phyloP scores from a whole-genome alignment of 2,888 invertebrate species.

The Ferdinandea cuprea region DNA sequence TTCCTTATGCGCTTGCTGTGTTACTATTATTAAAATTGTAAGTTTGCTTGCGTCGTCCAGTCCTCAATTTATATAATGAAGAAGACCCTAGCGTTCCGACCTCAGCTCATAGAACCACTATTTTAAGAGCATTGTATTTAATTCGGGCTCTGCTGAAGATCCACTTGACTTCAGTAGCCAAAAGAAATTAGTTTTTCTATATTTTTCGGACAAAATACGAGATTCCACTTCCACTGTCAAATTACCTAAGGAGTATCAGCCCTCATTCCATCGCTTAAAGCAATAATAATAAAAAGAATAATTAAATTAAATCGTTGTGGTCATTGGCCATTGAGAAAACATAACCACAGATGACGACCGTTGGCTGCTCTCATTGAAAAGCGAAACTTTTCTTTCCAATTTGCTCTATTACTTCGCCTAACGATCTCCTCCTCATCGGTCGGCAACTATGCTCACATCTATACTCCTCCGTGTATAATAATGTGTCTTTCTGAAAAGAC shows the following conservation, averaged over 20 bases:
- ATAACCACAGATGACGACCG: constrained; percentile 16
- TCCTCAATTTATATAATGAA: too few species aligned
- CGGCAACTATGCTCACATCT: background rate
- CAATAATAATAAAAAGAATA: constrained; percentile 53
- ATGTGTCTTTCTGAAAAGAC: constrained; percentile 23
- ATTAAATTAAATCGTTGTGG: constrained; percentile 47
- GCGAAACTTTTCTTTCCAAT: constrained; percentile 32
- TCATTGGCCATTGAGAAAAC: constrained; percentile 15
- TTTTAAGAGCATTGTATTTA: too few species aligned
- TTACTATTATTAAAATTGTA: too few species aligned
- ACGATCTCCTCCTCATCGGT: background rate
- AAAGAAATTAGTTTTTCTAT: too few species aligned
- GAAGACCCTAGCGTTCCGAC: too few species aligned
- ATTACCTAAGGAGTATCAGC: background rate
- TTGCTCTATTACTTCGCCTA: constrained; percentile 11
- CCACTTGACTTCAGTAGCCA: too few species aligned
- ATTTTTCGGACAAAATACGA: too few species aligned
- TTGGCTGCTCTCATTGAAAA: constrained; percentile 29
- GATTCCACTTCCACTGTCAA: too few species aligned
- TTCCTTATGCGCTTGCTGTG: too few species aligned
- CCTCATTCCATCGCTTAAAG: background rate
- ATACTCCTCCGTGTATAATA: constrained; percentile 25
- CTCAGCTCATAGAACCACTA: too few species aligned
- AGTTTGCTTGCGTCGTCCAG: too few species aligned
- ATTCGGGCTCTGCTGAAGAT: too few species aligned